phyloP scores from a whole-genome alignment of 2,113 vertebrate species.

The Perca schrenkii region DNA sequence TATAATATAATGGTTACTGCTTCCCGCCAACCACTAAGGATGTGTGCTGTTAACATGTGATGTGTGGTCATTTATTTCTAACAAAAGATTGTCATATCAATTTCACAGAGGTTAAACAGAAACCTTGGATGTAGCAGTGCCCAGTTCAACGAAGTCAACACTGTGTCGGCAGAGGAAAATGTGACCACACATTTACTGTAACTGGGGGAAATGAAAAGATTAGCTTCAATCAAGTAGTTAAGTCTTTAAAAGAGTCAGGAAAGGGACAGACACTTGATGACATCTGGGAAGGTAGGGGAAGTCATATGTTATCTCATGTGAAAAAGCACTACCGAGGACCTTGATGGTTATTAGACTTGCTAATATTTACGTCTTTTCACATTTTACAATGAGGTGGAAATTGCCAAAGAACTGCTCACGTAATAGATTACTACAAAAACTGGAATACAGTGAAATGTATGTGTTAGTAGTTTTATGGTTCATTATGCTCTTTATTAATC shows the following conservation, averaged over 20 bases:
- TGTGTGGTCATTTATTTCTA: conserved; percentile 10
- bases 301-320: conserved; percentile 35
- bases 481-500: neutral
- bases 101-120: neutral
- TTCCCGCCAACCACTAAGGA: conserved; percentile 18
- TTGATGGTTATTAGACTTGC: neutral
- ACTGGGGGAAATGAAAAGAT: neutral
- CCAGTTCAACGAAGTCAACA: neutral
- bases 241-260: neutral
- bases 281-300: neutral
- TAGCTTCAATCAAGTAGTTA: neutral
- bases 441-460: neutral
- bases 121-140: neutral
- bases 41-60: conserved; percentile 14
- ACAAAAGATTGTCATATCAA: neutral
- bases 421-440: neutral
- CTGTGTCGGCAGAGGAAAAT: neutral
- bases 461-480: neutral
- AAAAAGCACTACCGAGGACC: conserved; percentile 3
- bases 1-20: neutral
- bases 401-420: neutral
- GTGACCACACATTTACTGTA: conserved; percentile 11
- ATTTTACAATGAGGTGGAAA: neutral
- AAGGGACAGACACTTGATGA: neutral
- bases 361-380: neutral